A percentile compares a stretch with the other conserved stretches of the same genome.
phyloP scores from a whole-genome alignment of 2,797 vertebrate species.

The Takifugu ocellatus region DNA sequence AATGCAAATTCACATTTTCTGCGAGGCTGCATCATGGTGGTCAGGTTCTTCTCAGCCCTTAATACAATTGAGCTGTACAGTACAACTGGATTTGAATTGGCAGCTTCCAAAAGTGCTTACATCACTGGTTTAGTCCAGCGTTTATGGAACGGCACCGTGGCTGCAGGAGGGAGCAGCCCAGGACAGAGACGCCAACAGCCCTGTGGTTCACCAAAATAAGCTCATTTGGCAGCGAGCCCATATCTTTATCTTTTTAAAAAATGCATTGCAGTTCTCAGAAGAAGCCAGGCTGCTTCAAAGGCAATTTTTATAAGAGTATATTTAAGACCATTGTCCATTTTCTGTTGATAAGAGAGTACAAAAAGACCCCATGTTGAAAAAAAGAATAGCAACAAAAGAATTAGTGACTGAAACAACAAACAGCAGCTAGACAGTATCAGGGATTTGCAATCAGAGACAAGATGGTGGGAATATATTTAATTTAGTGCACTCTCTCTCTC shows the following conservation, averaged over 20 bases:
- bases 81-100: no score
- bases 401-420: constrained; percentile 16
- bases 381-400: constrained; percentile 22
- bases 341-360: constrained; percentile 10
- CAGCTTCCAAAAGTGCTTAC: no score
- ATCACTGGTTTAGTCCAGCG: no score
- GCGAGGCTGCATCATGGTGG: no score
- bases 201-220: constrained; percentile 40
- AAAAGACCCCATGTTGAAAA: constrained; percentile 18
- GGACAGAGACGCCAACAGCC: constrained; percentile 7
- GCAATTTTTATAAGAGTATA: not conserved
- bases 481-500: constrained; percentile 32
- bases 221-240: constrained; percentile 41
- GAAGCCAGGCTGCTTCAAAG: no score
- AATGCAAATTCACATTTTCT: no score
- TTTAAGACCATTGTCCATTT: constrained; percentile 45
- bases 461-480: constrained; percentile 52
- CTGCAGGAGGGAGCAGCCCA: not conserved
- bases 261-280: constrained; percentile 25
- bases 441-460: constrained; percentile 42
- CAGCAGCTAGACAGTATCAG: constrained; percentile 4
- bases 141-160: not conserved
- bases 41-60: no score
- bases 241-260: constrained; percentile 19
- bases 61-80: no score